These are phyloP conservation scores for Sebastiscus tertius DNA, from an alignment of 2,797 vertebrate species.

Conservation along the genomic window DNA sequence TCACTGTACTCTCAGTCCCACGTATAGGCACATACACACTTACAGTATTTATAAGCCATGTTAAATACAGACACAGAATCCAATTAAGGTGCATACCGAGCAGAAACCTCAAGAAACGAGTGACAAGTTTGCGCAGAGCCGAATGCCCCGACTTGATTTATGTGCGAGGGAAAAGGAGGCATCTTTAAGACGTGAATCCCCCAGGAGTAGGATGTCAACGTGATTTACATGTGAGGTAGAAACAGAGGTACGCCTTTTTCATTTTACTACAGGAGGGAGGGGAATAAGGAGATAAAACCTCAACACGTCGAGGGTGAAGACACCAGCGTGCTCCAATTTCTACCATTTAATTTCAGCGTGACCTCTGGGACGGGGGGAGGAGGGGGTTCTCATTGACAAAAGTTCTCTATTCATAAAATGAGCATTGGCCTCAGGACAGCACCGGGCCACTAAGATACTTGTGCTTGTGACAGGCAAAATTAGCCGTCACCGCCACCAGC, in stretches of 20 bases:
- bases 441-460: slow-evolving; percentile 34
- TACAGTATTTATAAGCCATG: slow-evolving; percentile 26
- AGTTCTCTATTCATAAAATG: slow-evolving; percentile 64
- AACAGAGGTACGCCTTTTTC: slow-evolving; percentile 49
- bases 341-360: slow-evolving; percentile 64
- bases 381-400: slow-evolving; percentile 54
- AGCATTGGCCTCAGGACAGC: slow-evolving; percentile 51
- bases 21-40: neutral
- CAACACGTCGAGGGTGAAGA: slow-evolving; percentile 24
- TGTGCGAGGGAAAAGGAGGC: slow-evolving; percentile 50
- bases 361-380: slow-evolving; percentile 44
- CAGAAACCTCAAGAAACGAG: slow-evolving; percentile 40
- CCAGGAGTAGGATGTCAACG: slow-evolving; percentile 56
- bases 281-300: slow-evolving; percentile 52
- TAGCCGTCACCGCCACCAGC: slow-evolving; percentile 43
- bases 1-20: slow-evolving; percentile 19
- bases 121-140: slow-evolving; percentile 19
- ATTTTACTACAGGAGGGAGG: slow-evolving; percentile 56
- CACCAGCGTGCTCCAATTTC: slow-evolving; percentile 50
- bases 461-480: slow-evolving; percentile 51
- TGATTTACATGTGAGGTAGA: slow-evolving; percentile 73
- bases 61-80: slow-evolving; percentile 69
- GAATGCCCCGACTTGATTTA: slow-evolving; percentile 75
- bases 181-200: slow-evolving; percentile 56
- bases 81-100: slow-evolving; percentile 70